Percentiles rank a stretch among this genome's conserved stretches.
These are phyloP conservation scores for Anneissia japonica DNA, from an alignment of 35 echinoderm and acorn worm genomes.

Conservation along the genomic window DNA sequence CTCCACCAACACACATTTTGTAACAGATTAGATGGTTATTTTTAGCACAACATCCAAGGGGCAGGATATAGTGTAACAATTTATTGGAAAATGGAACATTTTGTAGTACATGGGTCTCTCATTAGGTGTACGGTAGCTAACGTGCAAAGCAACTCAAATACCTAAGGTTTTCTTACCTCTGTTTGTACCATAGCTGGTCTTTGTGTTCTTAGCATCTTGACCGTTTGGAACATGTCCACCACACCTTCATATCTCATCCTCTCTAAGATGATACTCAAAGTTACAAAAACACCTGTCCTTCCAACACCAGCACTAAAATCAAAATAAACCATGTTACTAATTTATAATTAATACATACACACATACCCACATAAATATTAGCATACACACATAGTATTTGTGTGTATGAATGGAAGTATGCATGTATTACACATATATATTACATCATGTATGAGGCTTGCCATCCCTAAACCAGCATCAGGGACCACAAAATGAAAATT, in stretches of 20 bases:
- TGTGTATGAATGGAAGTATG: no score
- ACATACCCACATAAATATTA: no score
- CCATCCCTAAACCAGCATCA: no score
- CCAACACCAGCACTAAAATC: slow-evolving; percentile 88
- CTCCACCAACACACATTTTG: background rate
- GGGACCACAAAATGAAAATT: no score
- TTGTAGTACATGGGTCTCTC: background rate
- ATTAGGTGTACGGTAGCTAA: background rate
- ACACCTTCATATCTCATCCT: slow-evolving; percentile 95
- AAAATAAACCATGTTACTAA: no score
- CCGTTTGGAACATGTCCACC: slow-evolving; percentile 99
- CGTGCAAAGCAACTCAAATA: background rate
- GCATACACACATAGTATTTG: no score
- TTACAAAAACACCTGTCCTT: slow-evolving; percentile 91
- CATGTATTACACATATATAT: no score
- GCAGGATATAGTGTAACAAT: background rate
- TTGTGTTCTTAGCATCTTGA: slow-evolving; percentile 92
- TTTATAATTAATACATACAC: no score
- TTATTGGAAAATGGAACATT: background rate
- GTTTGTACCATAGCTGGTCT: slow-evolving; percentile 98
- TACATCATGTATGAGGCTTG: no score
- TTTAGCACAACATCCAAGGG: background rate
- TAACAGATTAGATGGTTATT: background rate
- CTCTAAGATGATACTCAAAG: slow-evolving; percentile 87
- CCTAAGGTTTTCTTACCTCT: slow-evolving; percentile 47